Base-by-base conservation (phyloP, 2,797 vertebrate species). In the Bradypus variegatus region DNA sequence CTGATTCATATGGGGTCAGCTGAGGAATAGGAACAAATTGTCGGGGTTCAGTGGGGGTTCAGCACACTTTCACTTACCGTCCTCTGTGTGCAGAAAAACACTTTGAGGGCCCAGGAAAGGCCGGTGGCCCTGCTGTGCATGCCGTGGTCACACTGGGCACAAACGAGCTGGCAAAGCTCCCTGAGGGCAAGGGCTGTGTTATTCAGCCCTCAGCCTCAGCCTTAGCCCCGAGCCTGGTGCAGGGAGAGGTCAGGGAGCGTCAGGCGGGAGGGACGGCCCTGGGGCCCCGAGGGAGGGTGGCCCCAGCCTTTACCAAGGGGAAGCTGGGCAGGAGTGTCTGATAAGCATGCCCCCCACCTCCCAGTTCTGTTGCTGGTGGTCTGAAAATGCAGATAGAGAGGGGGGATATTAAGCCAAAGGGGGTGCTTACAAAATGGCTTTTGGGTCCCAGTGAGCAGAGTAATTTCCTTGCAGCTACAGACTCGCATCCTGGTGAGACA, bases 21-120 rank as follows among this genome's bases (percentile, higher is more conserved):
- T 50, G 81, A 95, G 96, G 95, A 93, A 76, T 10, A 76, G 92
- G 82, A 83, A 83, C 90, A 94, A 93, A 91, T 94, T 85, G 90
- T 33, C 91, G 29, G 33, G 50, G 72, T 86, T 94, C 92, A 82
- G 38, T 83, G 53, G 91, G 88, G 91, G 89, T 75, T n/a, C 0
- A 1, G 50, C 91, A 93, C 78, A 92, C 94, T 76, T 90, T 94
- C 88, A 72, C 96, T 96, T 96, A 86, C 95, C 92, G 45, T 91
- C 67, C 86, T 93, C 60, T 62, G 91, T 70, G n/a, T 94, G 78
- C 91, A 92, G 90, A 95, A 91, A 45, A 65, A 45, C 79, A 29
- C 41, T 36, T 50, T 8, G 21, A 60, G 78, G 85, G 65, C 79
- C 16, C 1, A 19, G 53, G 79, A 19, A 53, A n/a, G 19, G 16